These are phyloP conservation scores for Tarsius wallacei DNA, from an alignment of 2,797 vertebrate species.

Conservation along the genomic window DNA sequence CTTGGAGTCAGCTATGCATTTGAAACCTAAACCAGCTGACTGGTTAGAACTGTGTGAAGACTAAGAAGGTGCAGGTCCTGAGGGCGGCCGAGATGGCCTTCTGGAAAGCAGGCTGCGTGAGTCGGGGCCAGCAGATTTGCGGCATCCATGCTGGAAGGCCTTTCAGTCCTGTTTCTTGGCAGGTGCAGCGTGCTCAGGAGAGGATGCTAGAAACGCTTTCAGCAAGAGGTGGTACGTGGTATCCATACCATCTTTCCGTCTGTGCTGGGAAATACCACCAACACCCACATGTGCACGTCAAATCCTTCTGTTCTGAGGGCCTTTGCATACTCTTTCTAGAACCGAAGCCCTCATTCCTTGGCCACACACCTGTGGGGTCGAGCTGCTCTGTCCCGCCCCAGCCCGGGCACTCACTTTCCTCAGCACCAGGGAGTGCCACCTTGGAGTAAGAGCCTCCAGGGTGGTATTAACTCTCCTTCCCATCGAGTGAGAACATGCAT, in stretches of 20 bases:
- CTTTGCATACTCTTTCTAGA: not conserved
- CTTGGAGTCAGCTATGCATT: not conserved
- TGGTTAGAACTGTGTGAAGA: not conserved
- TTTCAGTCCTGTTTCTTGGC: not conserved
- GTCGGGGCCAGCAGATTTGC: not conserved
- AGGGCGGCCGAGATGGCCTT: not conserved
- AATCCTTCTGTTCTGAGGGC: not conserved
- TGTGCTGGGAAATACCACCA: not conserved
- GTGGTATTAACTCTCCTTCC: not conserved
- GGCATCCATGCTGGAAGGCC: not conserved
- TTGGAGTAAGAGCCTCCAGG: not conserved
- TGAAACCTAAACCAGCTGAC: not conserved
- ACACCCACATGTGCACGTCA: not conserved
- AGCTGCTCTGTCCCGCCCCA: not conserved
- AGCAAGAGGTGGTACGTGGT: too few relatives aligned
- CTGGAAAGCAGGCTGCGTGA: not conserved
- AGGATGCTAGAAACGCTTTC: not conserved
- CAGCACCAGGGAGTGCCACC: not conserved
- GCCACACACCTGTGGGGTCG: too few relatives aligned
- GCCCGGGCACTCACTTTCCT: not conserved
- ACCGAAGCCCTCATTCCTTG: not conserved
- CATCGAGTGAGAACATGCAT: conserved; percentile 64
- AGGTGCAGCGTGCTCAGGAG: too few relatives aligned
- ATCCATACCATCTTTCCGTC: not conserved
- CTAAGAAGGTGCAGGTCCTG: not conserved